Evolutionary conservation across 1,140 invertebrate species (phyloP).

Genomic region (Holotrichia oblita): DNA sequence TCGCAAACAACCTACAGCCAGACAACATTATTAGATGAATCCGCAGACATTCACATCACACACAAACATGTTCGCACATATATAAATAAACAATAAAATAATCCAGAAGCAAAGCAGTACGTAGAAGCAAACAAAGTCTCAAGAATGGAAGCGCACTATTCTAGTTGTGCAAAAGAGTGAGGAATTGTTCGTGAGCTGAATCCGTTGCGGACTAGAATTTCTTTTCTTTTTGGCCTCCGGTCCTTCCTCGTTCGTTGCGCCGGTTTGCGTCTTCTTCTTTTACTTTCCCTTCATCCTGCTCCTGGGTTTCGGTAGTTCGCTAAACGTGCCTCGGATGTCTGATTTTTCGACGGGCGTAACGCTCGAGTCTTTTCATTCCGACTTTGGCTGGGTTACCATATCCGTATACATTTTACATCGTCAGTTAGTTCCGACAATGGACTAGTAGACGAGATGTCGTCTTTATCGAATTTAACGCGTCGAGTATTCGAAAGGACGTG

Average conservation of each 20-base stretch:
- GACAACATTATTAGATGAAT: background rate
- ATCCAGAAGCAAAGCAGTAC: constrained; percentile 24
- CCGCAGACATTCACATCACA: background rate
- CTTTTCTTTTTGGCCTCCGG: constrained; percentile 38
- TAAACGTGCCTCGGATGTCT: constrained; percentile 55
- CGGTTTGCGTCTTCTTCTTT: constrained; percentile 26
- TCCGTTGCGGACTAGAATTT: constrained; percentile 44
- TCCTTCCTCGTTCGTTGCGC: constrained; percentile 9
- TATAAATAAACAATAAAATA: constrained; percentile 58
- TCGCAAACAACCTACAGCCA: background rate
- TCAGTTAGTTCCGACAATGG: constrained; percentile 50
- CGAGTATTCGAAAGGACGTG: constrained; percentile 11
- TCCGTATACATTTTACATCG: constrained; percentile 51
- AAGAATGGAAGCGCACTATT: constrained; percentile 56
- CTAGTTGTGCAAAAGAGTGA: constrained; percentile 49
- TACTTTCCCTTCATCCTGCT: constrained; percentile 34
- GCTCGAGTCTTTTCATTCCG: constrained; percentile 53
- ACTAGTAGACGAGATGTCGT: constrained; percentile 27
- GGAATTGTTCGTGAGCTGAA: constrained; percentile 58
- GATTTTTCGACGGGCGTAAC: constrained; percentile 53
- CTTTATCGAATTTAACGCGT: constrained; percentile 39
- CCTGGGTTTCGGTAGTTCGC: constrained; percentile 52
- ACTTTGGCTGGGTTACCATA: constrained; percentile 39
- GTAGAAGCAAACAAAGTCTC: constrained; percentile 54
- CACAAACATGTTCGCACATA: constrained; percentile 11